Base-by-base conservation (phyloP, 2,113 vertebrate genomes). In the Haemorhous mexicanus region DNA sequence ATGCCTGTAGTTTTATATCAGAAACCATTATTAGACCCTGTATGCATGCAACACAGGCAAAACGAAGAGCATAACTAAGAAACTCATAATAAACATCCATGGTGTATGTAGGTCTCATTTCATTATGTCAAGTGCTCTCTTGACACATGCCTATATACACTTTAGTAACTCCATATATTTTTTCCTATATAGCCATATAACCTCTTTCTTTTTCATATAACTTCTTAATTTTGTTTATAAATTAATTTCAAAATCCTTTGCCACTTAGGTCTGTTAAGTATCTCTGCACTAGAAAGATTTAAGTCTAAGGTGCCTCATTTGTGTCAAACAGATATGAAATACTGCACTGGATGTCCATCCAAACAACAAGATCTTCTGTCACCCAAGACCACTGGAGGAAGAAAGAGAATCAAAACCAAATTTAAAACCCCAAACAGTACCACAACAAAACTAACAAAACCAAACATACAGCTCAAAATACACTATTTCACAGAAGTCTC, bases 371-470 rank as follows among this genome's bases (percentile, higher is more conserved):
- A 76, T 32, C 32, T 58, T 69, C 13, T 39, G 23, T 62, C 16
- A 50, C 67, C 16, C 19, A 55, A 23, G 78, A 73, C 13, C 8
- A 56, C 21, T 67, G 16, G 24, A 50, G 18, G 35, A 91, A 66
- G 30, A 68, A 75, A 63, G 7, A 59, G 61, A 86, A 41, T 1
- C 4, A 81, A 59, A 79, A 47, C 5, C 13, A 84, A 83, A 49
- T 0, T 8, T 28, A 68, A 66, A 26, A 33, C 16, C 1, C 27
- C 26, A 49, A 93, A 5, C 2, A 56, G 32, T 37, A 13, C 2
- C 14, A 46, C 5, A 47, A 41, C 11, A 47, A 84, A 86, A 56
- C 35, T 18, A 47, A n/a, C 15, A 16, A 73, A 79, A 68, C 7
- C 11, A 68, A 19, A 61, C 13, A 58, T 22, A 49, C 4, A 50